These are phyloP conservation scores for Saturnia pavonia DNA, from an alignment of 2,888 invertebrate genomes.

Conservation along the genomic window DNA sequence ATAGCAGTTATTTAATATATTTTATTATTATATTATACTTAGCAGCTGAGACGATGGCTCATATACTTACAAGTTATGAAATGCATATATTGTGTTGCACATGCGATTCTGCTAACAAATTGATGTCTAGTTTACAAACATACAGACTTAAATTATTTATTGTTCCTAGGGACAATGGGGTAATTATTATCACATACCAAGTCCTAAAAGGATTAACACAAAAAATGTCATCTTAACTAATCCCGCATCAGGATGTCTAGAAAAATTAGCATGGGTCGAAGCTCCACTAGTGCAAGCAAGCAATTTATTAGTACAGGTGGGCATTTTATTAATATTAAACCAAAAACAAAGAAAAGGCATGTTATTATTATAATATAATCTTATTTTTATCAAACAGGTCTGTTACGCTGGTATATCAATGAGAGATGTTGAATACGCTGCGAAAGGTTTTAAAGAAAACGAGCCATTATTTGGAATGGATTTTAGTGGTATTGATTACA, in stretches of 20 bases:
- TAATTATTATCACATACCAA: conserved; percentile 44
- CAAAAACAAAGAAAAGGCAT: background rate
- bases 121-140: background rate
- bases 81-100: too few species aligned
- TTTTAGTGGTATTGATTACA: conserved; percentile 46
- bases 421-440: conserved; percentile 39
- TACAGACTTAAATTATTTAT: background rate
- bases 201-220: conserved; percentile 29
- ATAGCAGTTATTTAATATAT: too few species aligned
- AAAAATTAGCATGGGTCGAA: conserved; percentile 87
- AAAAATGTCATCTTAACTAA: conserved; percentile 84
- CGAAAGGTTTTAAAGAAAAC: conserved; percentile 21
- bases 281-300: conserved; percentile 31
- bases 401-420: conserved; percentile 42
- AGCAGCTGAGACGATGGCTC: too few species aligned
- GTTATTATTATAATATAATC: background rate
- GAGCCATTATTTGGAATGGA: conserved; percentile 42
- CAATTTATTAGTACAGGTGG: conserved; percentile 47
- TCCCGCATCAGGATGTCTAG: conserved; percentile 84
- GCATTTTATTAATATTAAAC: background rate
- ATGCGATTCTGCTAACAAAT: too few species aligned
- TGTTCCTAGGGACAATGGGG: conserved; percentile 60
- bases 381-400: conserved; percentile 34
- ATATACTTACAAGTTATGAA: too few species aligned
- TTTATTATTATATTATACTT: too few species aligned